Evolutionary conservation across 23 tunicate genomes (phyloP).

Genomic region (Aplidium turbinatum): DNA sequence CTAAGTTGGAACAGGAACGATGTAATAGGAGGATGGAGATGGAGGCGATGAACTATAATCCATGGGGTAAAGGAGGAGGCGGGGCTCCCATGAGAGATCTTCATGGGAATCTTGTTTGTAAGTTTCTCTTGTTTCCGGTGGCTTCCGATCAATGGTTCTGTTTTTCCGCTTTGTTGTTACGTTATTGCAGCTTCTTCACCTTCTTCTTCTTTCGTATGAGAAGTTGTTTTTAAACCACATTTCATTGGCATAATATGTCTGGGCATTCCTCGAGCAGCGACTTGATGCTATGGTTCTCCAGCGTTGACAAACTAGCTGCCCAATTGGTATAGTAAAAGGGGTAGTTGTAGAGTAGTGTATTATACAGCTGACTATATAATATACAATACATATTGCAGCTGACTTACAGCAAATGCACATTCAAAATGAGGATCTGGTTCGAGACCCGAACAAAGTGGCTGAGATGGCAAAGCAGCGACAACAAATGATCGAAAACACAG

Average conservation of each 20-base stretch:
- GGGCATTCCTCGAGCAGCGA: background rate
- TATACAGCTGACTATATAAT: background rate
- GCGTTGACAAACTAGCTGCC: too few species aligned
- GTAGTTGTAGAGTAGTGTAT: background rate
- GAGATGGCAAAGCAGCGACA: conserved; percentile 63
- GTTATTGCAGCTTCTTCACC: too few species aligned
- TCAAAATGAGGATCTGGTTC: conserved; percentile 72
- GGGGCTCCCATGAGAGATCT: conserved; percentile 96
- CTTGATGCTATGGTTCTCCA: too few species aligned
- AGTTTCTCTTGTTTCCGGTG: too few species aligned
- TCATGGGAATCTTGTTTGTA: conserved; percentile 87
- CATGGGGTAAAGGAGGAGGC: conserved; percentile 99
- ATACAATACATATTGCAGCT: conserved; percentile 24
- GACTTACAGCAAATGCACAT: conserved; percentile 79
- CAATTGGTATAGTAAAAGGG: too few species aligned
- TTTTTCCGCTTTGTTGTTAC: too few species aligned
- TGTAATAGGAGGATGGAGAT: conserved; percentile 73
- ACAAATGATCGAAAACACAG: conserved; percentile 5
- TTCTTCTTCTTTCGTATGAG: too few species aligned
- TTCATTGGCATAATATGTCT: too few species aligned
- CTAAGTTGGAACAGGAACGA: conserved; percentile 66
- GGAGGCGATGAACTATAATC: conserved; percentile 78
- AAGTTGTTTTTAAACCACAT: too few species aligned
- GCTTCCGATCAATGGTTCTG: too few species aligned
- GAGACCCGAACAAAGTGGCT: conserved; percentile 67